Percentiles rank a stretch among this genome's conserved stretches.
Evolutionary conservation across 2,888 invertebrate genomes (phyloP).

Genomic region (Steinernema hermaphroditum): DNA sequence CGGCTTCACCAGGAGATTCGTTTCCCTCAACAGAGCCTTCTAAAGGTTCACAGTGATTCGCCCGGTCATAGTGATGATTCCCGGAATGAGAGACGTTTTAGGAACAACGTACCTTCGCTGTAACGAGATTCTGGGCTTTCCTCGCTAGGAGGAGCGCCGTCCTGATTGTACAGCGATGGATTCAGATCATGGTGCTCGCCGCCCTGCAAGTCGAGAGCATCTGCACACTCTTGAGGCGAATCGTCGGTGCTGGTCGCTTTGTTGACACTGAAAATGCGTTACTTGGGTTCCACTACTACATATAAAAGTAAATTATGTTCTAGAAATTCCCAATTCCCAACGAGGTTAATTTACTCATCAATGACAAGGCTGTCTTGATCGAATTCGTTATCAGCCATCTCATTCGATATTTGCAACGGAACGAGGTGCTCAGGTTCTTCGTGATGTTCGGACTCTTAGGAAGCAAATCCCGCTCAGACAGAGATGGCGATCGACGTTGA

Average conservation of each 20-base stretch:
- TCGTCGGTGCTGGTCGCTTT: background rate
- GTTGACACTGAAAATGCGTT: background rate
- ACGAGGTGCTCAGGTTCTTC: background rate
- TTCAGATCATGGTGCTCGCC: background rate
- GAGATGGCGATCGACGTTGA: background rate
- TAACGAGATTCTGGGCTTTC: constrained; percentile 10
- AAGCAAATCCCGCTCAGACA: constrained; percentile 2
- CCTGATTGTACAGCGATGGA: background rate
- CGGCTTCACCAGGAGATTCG: background rate
- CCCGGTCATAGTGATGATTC: background rate
- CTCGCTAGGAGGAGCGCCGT: background rate
- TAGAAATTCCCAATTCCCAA: background rate
- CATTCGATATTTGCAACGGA: constrained; percentile 21
- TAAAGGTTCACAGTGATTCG: too few species aligned
- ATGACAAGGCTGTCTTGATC: constrained; percentile 1
- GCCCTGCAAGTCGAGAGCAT: background rate
- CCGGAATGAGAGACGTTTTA: background rate
- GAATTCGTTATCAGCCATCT: constrained; percentile 12
- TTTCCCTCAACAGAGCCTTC: constrained; percentile 5
- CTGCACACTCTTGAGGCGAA: background rate
- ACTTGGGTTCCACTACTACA: too few species aligned
- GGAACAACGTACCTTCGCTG: background rate
- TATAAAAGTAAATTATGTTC: too few species aligned
- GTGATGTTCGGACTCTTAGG: background rate
- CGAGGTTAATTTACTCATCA: constrained; percentile 11